A percentile compares a stretch with the other conserved stretches of the same genome.
These are phyloP conservation scores for Calonectris borealis DNA, from an alignment of 2,113 vertebrate genomes.

Conservation along the genomic window DNA sequence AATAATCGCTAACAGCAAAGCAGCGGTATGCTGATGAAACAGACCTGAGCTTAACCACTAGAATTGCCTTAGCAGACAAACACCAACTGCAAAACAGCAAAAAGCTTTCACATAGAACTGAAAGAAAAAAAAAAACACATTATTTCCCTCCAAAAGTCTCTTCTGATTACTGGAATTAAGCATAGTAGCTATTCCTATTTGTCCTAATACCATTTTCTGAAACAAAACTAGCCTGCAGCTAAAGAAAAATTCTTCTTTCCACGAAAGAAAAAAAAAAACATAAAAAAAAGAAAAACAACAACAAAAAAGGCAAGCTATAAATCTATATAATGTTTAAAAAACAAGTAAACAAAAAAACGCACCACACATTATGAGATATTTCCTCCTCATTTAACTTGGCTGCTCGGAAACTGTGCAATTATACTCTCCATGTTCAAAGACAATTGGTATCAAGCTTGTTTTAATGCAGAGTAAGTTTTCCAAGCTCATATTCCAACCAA, in stretches of 20 bases:
- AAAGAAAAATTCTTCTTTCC: neutral
- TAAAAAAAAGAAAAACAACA: too few species aligned
- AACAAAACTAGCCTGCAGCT: neutral
- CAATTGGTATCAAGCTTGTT: neutral
- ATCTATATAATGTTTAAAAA: neutral
- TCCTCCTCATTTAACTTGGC: neutral
- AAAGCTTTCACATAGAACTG: neutral
- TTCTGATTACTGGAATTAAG: neutral
- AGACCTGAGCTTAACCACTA: neutral
- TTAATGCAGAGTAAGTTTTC: neutral
- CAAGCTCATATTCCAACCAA: neutral
- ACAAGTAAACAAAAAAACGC: neutral
- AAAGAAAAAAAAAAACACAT: neutral
- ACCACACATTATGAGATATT: neutral
- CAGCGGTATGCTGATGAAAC: conserved; percentile 17
- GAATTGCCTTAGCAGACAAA: neutral
- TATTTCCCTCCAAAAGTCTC: neutral
- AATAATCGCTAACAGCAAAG: conserved; percentile 38
- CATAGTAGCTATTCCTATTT: neutral
- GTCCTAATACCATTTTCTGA: neutral
- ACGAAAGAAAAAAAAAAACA: too few species aligned
- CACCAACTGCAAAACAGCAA: neutral
- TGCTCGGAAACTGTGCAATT: neutral
- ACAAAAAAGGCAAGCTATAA: neutral
- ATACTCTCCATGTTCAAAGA: neutral